phyloP scores from a whole-genome alignment of 1,140 invertebrate genomes.

The Bombyx mori region DNA sequence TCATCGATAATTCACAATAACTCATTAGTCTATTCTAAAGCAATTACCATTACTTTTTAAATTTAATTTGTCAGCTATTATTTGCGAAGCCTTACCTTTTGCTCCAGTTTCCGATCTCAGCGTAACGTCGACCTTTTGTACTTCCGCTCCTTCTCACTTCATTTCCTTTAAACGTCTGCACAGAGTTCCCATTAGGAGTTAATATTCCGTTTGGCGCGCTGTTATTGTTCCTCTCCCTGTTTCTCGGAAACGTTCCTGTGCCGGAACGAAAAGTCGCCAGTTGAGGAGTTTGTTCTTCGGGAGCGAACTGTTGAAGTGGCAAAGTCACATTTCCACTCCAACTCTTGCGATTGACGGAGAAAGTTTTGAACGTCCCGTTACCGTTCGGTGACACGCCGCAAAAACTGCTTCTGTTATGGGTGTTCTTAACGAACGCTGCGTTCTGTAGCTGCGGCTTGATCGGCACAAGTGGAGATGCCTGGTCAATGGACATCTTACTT shows the following conservation, averaged over 20 bases:
- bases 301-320: slow-evolving; percentile 60
- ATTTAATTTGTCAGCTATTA: background rate
- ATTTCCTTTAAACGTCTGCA: slow-evolving; percentile 63
- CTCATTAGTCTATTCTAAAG: too few relatives aligned
- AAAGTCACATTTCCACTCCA: slow-evolving; percentile 69
- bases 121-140: slow-evolving; percentile 66
- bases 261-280: slow-evolving; percentile 65
- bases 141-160: slow-evolving; percentile 66
- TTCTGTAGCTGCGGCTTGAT: slow-evolving; percentile 70
- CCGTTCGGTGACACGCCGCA: slow-evolving; percentile 60
- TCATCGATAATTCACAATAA: too few relatives aligned
- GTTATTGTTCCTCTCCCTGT: slow-evolving; percentile 64
- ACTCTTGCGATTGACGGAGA: slow-evolving; percentile 66
- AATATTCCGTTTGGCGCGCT: slow-evolving; percentile 58
- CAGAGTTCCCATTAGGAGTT: slow-evolving; percentile 68
- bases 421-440: slow-evolving; percentile 68
- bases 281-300: slow-evolving; percentile 48
- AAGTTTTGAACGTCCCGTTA: slow-evolving; percentile 63
- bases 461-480: slow-evolving; percentile 66
- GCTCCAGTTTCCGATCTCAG: slow-evolving; percentile 71
- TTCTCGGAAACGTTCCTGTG: slow-evolving; percentile 63
- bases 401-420: slow-evolving; percentile 66
- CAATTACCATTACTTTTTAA: too few relatives aligned
- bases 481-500: slow-evolving; percentile 68
- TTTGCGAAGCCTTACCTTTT: slow-evolving; percentile 50